Conservation (phyloP, 2,888 invertebrate species). For the Eupithecia vulgata region DNA sequence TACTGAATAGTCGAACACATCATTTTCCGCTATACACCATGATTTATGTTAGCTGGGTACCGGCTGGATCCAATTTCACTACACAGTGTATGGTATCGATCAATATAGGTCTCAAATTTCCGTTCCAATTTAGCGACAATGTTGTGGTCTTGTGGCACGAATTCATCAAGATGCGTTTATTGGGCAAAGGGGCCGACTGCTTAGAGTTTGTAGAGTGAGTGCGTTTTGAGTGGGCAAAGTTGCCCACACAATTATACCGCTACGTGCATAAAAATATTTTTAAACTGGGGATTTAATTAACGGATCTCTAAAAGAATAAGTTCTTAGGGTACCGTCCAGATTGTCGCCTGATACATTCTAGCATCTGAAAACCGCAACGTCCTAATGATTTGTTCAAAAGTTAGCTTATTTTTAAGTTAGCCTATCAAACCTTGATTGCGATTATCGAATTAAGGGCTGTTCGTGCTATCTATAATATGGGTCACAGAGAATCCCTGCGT, state of each 20-base stretch:
- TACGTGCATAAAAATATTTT: neutral
- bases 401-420: no score
- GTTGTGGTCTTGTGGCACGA: conserved; percentile 46
- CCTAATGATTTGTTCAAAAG: no score
- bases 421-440: no score
- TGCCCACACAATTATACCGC: no score
- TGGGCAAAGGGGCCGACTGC: conserved; percentile 51
- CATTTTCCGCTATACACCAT: neutral
- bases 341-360: no score
- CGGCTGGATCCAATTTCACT: conserved; percentile 46
- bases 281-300: neutral
- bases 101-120: conserved; percentile 58
- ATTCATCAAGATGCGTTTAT: conserved; percentile 54
- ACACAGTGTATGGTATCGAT: conserved; percentile 48
- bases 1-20: neutral
- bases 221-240: neutral
- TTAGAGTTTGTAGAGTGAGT: neutral
- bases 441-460: no score
- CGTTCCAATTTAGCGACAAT: conserved; percentile 61
- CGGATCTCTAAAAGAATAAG: neutral
- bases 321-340: no score
- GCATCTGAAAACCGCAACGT: no score
- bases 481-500: no score
- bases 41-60: neutral
- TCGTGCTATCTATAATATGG: no score